phyloP scores from a whole-genome alignment of 2,113 vertebrate species.

The Salvelinus sp. region DNA sequence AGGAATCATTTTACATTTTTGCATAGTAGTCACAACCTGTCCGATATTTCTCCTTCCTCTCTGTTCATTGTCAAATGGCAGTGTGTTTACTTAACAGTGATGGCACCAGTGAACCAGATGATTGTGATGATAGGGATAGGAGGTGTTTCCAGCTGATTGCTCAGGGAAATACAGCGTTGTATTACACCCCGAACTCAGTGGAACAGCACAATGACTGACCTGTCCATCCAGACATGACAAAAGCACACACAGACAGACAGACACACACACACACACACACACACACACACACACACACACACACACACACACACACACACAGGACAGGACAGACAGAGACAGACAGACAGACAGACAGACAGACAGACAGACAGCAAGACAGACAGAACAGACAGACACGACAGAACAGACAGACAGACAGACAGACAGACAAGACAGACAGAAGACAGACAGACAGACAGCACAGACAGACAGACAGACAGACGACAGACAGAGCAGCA shows the following conservation, averaged over 20 bases:
- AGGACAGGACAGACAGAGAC: too few relatives aligned
- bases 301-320: too few relatives aligned
- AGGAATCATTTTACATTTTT: not conserved
- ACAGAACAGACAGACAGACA: too few relatives aligned
- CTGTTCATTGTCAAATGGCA: not conserved
- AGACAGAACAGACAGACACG: too few relatives aligned
- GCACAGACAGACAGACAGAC: too few relatives aligned
- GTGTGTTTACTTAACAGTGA: conserved; percentile 10
- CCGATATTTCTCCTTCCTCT: not conserved
- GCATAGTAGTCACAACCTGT: not conserved
- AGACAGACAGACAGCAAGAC: too few relatives aligned
- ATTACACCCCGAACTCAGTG: not conserved
- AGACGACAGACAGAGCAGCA: too few relatives aligned
- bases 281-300: too few relatives aligned
- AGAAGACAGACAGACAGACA: too few relatives aligned
- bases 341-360: too few relatives aligned
- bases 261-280: too few relatives aligned
- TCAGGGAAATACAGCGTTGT: conserved; percentile 8
- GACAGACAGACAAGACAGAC: too few relatives aligned
- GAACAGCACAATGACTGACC: not conserved
- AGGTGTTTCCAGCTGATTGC: conserved; percentile 16
- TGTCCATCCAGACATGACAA: not conserved
- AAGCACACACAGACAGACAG: not conserved
- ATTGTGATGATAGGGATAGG: conserved; percentile 15
- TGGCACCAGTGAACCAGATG: conserved; percentile 21